Evolutionary conservation across 2,113 vertebrate genomes (phyloP).

Genomic region (Emydocephalus ijimae): DNA sequence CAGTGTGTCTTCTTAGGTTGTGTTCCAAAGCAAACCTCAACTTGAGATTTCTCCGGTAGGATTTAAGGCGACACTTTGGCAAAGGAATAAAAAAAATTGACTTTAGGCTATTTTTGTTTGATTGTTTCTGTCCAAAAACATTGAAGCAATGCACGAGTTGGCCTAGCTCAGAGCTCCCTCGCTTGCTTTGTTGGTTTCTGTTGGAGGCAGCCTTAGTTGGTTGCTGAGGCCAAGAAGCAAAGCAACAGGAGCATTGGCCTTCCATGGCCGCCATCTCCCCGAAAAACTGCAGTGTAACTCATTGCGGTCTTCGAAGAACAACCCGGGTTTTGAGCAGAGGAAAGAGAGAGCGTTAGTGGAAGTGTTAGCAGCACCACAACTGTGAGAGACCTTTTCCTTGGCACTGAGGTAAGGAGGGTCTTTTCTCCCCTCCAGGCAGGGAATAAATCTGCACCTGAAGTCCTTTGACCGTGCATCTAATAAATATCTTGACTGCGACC

Average conservation of each 20-base stretch:
- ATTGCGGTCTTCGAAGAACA: slow-evolving; percentile 75
- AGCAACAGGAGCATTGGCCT: slow-evolving; percentile 68
- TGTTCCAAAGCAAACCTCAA: slow-evolving; percentile 60
- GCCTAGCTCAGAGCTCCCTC: slow-evolving; percentile 71
- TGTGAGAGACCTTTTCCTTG: slow-evolving; percentile 65
- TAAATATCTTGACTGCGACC: slow-evolving; percentile 45
- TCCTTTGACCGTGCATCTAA: slow-evolving; percentile 75
- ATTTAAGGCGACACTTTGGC: slow-evolving; percentile 64
- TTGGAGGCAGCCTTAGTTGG: slow-evolving; percentile 61
- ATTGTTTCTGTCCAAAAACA: slow-evolving; percentile 72
- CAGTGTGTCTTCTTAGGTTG: slow-evolving; percentile 65
- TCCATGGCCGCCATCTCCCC: slow-evolving; percentile 73
- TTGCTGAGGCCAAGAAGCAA: slow-evolving; percentile 47
- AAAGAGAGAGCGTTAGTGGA: slow-evolving; percentile 59
- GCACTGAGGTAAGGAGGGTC: slow-evolving; percentile 57
- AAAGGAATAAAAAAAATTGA: slow-evolving; percentile 63
- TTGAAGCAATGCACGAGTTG: slow-evolving; percentile 75
- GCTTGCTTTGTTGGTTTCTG: slow-evolving; percentile 43
- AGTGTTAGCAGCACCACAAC: slow-evolving; percentile 37
- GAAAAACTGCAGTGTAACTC: slow-evolving; percentile 71
- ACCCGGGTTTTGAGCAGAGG: slow-evolving; percentile 70
- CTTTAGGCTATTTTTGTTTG: slow-evolving; percentile 70
- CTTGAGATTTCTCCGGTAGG: slow-evolving; percentile 66
- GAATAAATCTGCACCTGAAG: slow-evolving; percentile 69
- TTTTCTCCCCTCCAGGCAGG: slow-evolving; percentile 63